Evolutionary conservation across 2,113 vertebrate species (phyloP).

Genomic region (Raja brachyura): DNA sequence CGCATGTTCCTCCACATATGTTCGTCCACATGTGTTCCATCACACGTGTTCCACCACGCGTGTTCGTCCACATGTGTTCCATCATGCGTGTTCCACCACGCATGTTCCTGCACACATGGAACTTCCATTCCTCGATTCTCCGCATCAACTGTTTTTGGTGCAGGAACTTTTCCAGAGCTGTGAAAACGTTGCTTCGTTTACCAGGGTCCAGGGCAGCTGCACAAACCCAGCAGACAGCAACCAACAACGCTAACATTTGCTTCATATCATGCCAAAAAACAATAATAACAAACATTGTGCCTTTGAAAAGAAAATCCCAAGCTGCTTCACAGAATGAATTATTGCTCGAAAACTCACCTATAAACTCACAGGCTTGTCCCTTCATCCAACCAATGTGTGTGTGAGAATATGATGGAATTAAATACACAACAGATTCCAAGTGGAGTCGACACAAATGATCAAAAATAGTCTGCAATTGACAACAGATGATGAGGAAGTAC

Average conservation of each 20-base stretch:
- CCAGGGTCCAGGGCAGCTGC: background rate
- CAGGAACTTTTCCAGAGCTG: background rate
- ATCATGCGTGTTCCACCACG: too few relatives aligned
- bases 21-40: too few relatives aligned
- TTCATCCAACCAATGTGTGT: background rate
- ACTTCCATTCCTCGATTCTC: background rate
- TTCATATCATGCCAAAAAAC: too few relatives aligned
- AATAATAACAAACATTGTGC: background rate
- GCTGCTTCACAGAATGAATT: background rate
- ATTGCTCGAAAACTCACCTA: background rate
- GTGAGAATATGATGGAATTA: background rate
- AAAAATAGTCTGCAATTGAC: conserved; percentile 34
- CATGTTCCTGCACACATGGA: background rate
- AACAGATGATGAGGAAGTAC: conserved; percentile 7
- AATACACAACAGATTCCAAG: background rate
- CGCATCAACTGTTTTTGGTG: background rate
- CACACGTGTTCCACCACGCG: too few relatives aligned
- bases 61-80: too few relatives aligned
- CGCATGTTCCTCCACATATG: too few relatives aligned
- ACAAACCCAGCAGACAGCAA: background rate
- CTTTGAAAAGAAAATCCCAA: background rate
- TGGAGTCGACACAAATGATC: background rate
- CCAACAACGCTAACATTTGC: too few relatives aligned
- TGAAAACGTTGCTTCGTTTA: background rate
- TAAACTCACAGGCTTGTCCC: background rate